Evolutionary conservation across 64 coral and sea anemone genomes (phyloP).

Genomic region (Montipora sp.): DNA sequence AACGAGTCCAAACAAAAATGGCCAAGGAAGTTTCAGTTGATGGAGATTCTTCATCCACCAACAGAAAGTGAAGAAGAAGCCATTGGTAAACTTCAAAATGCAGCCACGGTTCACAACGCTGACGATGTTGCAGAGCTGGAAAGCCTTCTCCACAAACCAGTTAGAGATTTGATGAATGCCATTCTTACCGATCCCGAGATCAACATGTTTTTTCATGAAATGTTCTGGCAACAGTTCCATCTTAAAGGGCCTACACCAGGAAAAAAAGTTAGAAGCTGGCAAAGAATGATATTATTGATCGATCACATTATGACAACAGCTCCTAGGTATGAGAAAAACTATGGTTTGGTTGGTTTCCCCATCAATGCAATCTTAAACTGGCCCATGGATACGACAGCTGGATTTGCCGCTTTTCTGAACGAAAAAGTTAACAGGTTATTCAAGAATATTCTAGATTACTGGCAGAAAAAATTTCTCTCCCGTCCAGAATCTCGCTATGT

Average conservation of each 20-base stretch:
- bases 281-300: constrained; percentile 67
- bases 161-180: constrained; percentile 47
- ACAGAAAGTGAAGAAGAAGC: constrained; percentile 27
- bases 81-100: background rate
- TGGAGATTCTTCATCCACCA: constrained; percentile 34
- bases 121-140: background rate
- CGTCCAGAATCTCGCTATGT: constrained; percentile 56
- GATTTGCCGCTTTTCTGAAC: constrained; percentile 79
- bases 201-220: constrained; percentile 76
- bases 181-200: constrained; percentile 73
- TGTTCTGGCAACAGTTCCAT: constrained; percentile 73
- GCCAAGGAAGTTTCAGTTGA: constrained; percentile 25
- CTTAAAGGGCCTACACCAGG: constrained; percentile 27
- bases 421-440: constrained; percentile 79
- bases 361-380: constrained; percentile 82
- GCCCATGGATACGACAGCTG: constrained; percentile 81
- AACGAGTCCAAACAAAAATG: background rate
- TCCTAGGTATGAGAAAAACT: constrained; percentile 64
- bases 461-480: constrained; percentile 47
- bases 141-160: constrained; percentile 45
- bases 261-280: constrained; percentile 54
- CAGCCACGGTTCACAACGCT: background rate
- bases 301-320: constrained; percentile 76
- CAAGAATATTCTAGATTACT: constrained; percentile 76
- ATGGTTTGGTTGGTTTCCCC: constrained; percentile 71